These are phyloP conservation scores for Hybos culiciformis DNA, from an alignment of 2,888 invertebrate species.

Conservation along the genomic window DNA sequence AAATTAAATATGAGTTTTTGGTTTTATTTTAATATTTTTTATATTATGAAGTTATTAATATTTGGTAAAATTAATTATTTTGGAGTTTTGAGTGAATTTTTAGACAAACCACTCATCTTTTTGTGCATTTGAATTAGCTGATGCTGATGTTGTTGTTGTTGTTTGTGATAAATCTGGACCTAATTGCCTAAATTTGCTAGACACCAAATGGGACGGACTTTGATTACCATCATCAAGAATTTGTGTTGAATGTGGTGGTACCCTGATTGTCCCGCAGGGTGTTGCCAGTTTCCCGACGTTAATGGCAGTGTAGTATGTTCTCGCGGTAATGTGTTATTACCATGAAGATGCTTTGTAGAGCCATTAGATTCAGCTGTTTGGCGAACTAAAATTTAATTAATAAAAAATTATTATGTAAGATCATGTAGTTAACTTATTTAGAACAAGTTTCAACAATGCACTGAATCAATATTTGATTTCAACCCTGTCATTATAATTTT, in stretches of 20 bases:
- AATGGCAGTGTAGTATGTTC: slow-evolving; percentile 43
- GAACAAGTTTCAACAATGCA: too few species aligned
- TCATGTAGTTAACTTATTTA: too few species aligned
- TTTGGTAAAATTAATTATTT: background rate
- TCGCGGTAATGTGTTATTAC: slow-evolving; percentile 40
- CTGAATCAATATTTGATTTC: too few species aligned
- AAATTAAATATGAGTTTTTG: too few species aligned
- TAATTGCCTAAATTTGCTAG: slow-evolving; percentile 63
- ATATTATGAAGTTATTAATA: background rate
- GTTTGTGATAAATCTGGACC: slow-evolving; percentile 45
- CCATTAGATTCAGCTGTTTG: slow-evolving; percentile 51
- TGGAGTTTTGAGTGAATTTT: slow-evolving; percentile 38
- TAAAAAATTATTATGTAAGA: too few species aligned
- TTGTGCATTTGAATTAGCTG: slow-evolving; percentile 65
- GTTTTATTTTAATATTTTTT: too few species aligned
- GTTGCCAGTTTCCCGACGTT: slow-evolving; percentile 86
- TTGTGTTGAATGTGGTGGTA: slow-evolving; percentile 38
- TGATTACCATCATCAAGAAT: slow-evolving; percentile 49
- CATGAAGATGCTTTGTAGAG: slow-evolving; percentile 46
- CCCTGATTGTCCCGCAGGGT: slow-evolving; percentile 68
- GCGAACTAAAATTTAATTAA: slow-evolving; percentile 24
- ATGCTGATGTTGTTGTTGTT: slow-evolving; percentile 44
- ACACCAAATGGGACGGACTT: slow-evolving; percentile 88
- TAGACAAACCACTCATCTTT: slow-evolving; percentile 89
- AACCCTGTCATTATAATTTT: too few species aligned